phyloP scores from a whole-genome alignment of 23 tunicate species.

The Botrylloides violaceus region DNA sequence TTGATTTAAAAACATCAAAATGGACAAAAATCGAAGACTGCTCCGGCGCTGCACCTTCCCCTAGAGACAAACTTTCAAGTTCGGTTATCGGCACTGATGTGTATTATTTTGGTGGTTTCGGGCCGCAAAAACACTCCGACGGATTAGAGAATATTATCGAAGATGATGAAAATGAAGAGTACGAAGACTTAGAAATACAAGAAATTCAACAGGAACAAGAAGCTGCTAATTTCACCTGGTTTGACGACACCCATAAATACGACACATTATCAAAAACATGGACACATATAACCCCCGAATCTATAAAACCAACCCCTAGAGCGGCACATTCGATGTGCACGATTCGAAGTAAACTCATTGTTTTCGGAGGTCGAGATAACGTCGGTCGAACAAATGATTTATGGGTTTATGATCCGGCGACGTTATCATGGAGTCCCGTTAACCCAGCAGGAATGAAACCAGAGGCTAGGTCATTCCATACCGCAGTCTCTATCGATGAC shows the following conservation, averaged over 20 bases:
- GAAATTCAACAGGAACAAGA: slow-evolving; percentile 45
- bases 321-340: slow-evolving; percentile 59
- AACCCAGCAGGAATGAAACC: slow-evolving; percentile 42
- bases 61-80: slow-evolving; percentile 51
- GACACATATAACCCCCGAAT: slow-evolving; percentile 9
- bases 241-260: slow-evolving; percentile 36
- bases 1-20: slow-evolving; percentile 22
- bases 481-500: slow-evolving; percentile 19
- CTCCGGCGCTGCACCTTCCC: slow-evolving; percentile 28
- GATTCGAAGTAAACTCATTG: slow-evolving; percentile 25
- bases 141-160: slow-evolving; percentile 15
- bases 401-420: slow-evolving; percentile 36
- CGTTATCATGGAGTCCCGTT: slow-evolving; percentile 29
- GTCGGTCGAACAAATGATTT: slow-evolving; percentile 50
- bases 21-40: slow-evolving; percentile 36
- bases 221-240: slow-evolving; percentile 76
- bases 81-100: slow-evolving; percentile 30
- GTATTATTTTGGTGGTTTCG: slow-evolving; percentile 74
- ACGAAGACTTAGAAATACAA: slow-evolving; percentile 63
- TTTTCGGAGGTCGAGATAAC: slow-evolving; percentile 69
- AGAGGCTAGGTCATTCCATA: slow-evolving; percentile 66
- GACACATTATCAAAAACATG: slow-evolving; percentile 35
- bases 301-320: slow-evolving; percentile 42
- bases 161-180: slow-evolving; percentile 65
- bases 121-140: slow-evolving; percentile 37